Base-by-base conservation (phyloP, 1,140 invertebrate genomes). In the Procambarus clarkii region DNA sequence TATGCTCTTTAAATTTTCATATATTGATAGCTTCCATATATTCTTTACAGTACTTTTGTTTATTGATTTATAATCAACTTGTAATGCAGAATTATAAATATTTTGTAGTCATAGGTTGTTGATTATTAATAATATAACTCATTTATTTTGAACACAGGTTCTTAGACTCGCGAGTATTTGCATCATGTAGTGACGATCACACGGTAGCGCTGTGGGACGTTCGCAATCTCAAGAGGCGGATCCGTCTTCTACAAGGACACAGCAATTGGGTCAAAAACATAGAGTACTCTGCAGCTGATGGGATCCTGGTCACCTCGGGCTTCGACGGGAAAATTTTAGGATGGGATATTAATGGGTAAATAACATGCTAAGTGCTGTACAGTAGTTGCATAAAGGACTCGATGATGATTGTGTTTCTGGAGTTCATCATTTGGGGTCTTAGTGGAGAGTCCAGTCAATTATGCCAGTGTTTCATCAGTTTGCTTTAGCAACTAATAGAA, bases 251-350 rank as follows among this genome's bases (percentile, higher is more conserved):
- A 0, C 95, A 96, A 87, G 98, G 98, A 13, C 98, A 99, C 94
- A 97, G 97, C 0, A 98, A 98, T 95, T 99, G 98, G 98, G 98
- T 99, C 9, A 99, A 99, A 95, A 99, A 98, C 94, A 98, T 99
- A 91, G 98, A 99, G 94, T 99, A 98, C 94, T 98, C 97, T 78
- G 96, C 96, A n/a, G 96, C 96, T 93, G 97, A 98, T 93, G 97
- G 97, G 87, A 95, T 98, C 5, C 95, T 99, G 45, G 96, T 99
- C 3, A 98, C 98, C 3, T 98, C 98, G 60, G 98, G 98, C 8
- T 97, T 99, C 94, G 98, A 99, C 95, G 98, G 98, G 21, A 97
- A 97, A 93, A 98, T 99, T 94, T 98, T 97, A 93, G 97, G 97
- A 2, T 99, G 98, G 98, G 97, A 99, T 94, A 98, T 99, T 46